These are phyloP conservation scores for Fabriciana adippe DNA, from an alignment of 2,888 invertebrate species.

Conservation along the genomic window DNA sequence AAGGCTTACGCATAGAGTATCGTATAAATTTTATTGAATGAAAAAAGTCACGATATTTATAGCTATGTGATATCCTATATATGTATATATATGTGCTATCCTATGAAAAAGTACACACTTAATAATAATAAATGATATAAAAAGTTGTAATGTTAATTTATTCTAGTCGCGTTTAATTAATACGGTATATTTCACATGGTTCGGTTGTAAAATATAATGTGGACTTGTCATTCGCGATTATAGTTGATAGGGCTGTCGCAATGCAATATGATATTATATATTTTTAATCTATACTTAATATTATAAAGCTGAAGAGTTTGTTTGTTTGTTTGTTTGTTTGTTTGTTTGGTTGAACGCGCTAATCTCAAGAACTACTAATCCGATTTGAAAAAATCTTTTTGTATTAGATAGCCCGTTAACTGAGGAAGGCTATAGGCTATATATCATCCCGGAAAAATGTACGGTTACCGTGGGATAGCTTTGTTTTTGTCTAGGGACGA, in stretches of 20 bases:
- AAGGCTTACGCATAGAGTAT: no score
- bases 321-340: no score
- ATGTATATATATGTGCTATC: no score
- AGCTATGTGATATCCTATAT: constrained; percentile 8
- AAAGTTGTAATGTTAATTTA: constrained; percentile 26
- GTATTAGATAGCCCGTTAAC: no score
- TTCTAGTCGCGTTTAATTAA: constrained; percentile 33
- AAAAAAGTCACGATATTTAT: background rate
- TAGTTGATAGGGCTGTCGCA: constrained; percentile 21
- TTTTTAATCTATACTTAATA: background rate
- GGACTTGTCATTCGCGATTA: constrained; percentile 21
- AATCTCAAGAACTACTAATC: no score
- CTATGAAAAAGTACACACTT: constrained; percentile 3
- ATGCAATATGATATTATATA: background rate
- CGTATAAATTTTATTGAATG: background rate
- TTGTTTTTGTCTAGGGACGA: no score
- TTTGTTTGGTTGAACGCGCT: no score
- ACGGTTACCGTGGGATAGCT: no score
- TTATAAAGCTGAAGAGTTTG: no score
- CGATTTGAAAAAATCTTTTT: no score
- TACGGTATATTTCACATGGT: constrained; percentile 34
- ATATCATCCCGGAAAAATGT: no score
- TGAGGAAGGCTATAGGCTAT: no score
- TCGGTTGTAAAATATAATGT: constrained; percentile 38
- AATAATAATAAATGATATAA: constrained; percentile 15